Percentiles rank a stretch among this genome's conserved stretches.
Evolutionary conservation across 2,797 vertebrate genomes (phyloP).

Genomic region (Benthosema pterotum): DNA sequence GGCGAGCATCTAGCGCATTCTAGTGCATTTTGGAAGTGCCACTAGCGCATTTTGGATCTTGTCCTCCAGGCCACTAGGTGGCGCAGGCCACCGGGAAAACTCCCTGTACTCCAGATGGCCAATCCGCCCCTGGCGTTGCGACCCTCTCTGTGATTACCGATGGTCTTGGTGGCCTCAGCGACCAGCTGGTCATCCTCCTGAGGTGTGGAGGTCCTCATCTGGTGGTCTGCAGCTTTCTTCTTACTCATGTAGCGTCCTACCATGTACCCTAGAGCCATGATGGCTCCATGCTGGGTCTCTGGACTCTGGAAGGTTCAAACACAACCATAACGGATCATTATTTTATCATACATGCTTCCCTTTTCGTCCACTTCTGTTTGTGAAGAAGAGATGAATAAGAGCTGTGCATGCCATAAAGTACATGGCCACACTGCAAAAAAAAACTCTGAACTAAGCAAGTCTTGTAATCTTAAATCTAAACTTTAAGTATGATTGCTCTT

Average conservation of each 20-base stretch:
- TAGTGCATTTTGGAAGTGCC: no score
- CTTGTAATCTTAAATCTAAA: no score
- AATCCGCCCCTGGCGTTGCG: no score
- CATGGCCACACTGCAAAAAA: no score
- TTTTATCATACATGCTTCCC: background rate
- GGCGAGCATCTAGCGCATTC: no score
- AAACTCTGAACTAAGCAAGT: no score
- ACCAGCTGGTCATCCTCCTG: slow-evolving; percentile 88
- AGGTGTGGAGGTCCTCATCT: slow-evolving; percentile 68
- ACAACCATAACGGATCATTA: slow-evolving; percentile 3
- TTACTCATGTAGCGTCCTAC: slow-evolving; percentile 92
- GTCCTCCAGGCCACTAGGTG: no score
- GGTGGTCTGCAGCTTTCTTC: slow-evolving; percentile 76
- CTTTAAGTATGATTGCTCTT: no score
- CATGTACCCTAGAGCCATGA: slow-evolving; percentile 95
- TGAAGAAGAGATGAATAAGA: background rate
- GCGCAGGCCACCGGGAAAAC: no score
- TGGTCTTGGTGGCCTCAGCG: slow-evolving; percentile 87
- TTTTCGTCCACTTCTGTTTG: background rate
- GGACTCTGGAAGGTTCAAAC: slow-evolving; percentile 81
- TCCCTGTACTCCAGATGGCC: no score
- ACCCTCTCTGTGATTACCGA: slow-evolving; percentile 78
- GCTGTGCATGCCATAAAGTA: background rate
- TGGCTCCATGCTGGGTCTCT: slow-evolving; percentile 94
- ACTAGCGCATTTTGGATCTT: no score